Percentiles rank a stretch among this genome's conserved stretches.
Evolutionary conservation across 35 echinoderm and acorn worm species (phyloP).

Genomic region (Hemicentrotus pulcherrimus): DNA sequence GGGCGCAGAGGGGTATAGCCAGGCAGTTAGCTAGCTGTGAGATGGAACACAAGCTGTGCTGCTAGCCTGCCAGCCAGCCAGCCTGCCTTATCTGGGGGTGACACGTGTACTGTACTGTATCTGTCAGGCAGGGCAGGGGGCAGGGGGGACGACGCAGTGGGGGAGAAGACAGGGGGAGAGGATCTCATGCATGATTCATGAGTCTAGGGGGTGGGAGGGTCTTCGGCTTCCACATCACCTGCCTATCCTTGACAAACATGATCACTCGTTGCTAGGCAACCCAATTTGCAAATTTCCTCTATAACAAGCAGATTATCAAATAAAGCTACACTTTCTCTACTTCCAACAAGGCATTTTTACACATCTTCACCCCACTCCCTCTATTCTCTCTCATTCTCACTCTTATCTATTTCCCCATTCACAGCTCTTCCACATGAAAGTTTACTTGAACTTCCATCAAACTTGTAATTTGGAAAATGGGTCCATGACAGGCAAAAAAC

Average conservation of each 20-base stretch:
- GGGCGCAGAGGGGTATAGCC: background rate
- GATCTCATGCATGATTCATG: constrained; percentile 45
- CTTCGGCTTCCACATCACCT: constrained; percentile 27
- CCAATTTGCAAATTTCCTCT: constrained; percentile 55
- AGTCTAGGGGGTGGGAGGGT: background rate
- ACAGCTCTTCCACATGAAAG: background rate
- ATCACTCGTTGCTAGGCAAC: constrained; percentile 45
- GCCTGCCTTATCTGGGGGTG: background rate
- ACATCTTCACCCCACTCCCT: background rate
- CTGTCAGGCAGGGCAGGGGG: background rate
- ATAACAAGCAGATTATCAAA: constrained; percentile 39
- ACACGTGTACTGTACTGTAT: background rate
- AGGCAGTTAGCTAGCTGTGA: background rate
- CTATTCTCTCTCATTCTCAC: background rate
- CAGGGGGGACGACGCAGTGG: background rate
- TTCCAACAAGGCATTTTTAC: background rate
- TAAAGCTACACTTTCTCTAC: background rate
- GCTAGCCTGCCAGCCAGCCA: background rate
- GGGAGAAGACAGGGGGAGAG: background rate
- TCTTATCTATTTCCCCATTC: background rate
- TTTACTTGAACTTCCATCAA: too few relatives aligned
- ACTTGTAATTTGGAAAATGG: too few relatives aligned
- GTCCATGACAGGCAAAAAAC: too few relatives aligned
- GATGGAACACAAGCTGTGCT: background rate
- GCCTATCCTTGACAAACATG: constrained; percentile 50